phyloP scores from a whole-genome alignment of 1,140 invertebrate genomes.

The Diorhabda elongata region DNA sequence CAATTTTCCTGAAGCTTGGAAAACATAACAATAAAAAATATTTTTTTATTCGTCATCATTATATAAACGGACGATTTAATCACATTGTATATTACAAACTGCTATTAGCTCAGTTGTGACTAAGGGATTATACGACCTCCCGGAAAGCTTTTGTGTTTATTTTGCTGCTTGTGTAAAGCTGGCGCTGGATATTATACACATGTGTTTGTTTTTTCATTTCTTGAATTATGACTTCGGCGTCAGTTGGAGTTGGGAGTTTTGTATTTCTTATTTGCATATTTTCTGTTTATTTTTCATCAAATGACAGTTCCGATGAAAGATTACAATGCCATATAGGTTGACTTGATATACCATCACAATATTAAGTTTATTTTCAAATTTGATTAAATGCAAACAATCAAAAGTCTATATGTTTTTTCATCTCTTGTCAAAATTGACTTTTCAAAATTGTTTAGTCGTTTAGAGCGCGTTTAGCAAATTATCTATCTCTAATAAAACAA shows the following conservation, averaged over 20 bases:
- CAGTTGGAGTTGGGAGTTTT: conserved; percentile 1
- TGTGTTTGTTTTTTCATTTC: conserved; percentile 9
- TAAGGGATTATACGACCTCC: conserved; percentile 6
- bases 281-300: not conserved
- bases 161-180: conserved; percentile 10
- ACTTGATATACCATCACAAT: not conserved
- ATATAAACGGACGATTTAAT: conserved; percentile 1
- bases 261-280: conserved; percentile 11
- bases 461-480: too few relatives aligned
- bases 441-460: too few relatives aligned
- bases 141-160: conserved; percentile 14
- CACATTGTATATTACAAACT: conserved; percentile 1
- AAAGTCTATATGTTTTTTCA: too few relatives aligned
- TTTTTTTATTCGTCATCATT: conserved; percentile 1
- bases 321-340: not conserved
- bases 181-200: conserved; percentile 11
- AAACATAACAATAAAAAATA: conserved; percentile 1
- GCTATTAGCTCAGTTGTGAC: conserved; percentile 6
- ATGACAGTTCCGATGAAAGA: not conserved
- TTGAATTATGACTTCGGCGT: conserved; percentile 2
- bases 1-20: not conserved
- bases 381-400: too few relatives aligned
- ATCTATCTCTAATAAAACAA: too few relatives aligned
- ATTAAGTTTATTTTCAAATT: too few relatives aligned
- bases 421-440: too few relatives aligned